Evolutionary conservation across 2,888 invertebrate genomes (phyloP).

Genomic region (Ecdyonurus torrentis): DNA sequence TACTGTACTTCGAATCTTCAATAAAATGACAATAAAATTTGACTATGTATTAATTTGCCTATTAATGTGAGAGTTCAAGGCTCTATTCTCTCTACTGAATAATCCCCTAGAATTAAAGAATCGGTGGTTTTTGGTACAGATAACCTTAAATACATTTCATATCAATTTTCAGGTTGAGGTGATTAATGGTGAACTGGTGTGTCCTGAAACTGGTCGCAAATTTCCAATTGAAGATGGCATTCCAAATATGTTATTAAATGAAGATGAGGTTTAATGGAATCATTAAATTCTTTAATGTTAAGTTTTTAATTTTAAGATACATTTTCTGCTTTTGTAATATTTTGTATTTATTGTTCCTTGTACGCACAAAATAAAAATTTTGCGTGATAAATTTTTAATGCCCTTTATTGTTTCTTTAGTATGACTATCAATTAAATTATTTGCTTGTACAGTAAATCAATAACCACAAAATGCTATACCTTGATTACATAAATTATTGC

Average conservation of each 20-base stretch:
- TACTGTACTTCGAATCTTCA: too few species aligned
- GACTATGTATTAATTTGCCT: background rate
- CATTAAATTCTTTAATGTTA: too few species aligned
- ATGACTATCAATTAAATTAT: too few species aligned
- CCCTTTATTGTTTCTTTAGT: too few species aligned
- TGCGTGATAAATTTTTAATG: too few species aligned
- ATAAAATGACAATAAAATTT: background rate
- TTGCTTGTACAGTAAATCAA: too few species aligned
- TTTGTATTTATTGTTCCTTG: too few species aligned
- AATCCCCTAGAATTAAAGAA: background rate
- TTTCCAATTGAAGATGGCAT: constrained; percentile 95
- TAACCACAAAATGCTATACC: too few species aligned
- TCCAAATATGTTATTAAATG: constrained; percentile 95
- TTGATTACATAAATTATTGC: too few species aligned
- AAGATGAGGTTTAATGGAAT: constrained; percentile 64
- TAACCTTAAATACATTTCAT: background rate
- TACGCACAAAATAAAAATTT: too few species aligned
- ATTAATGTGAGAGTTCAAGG: background rate
- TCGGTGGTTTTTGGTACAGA: background rate
- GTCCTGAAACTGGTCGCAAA: constrained; percentile 89
- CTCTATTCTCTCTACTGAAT: background rate
- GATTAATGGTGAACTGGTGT: constrained; percentile 78
- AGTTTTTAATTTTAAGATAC: too few species aligned
- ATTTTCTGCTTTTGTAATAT: too few species aligned
- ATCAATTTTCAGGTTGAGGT: constrained; percentile 51